Percentiles rank a stretch among this genome's conserved stretches.
Evolutionary conservation across 2,113 vertebrate species (phyloP).

Genomic region (Aldabrachelys gigantea): DNA sequence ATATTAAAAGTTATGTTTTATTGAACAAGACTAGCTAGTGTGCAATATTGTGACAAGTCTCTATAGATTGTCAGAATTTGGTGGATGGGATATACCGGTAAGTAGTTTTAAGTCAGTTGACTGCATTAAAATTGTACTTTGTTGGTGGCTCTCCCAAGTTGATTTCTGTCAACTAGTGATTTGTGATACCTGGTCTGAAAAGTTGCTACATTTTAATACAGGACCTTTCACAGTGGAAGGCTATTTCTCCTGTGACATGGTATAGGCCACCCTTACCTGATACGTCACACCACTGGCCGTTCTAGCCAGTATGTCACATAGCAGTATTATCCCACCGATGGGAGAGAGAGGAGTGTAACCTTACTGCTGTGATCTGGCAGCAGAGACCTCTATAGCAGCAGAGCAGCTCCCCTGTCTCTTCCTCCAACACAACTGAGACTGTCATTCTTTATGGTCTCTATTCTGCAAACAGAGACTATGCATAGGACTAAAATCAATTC

Average conservation of each 20-base stretch:
- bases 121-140: neutral
- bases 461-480: neutral
- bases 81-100: neutral
- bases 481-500: neutral
- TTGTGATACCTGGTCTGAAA: neutral
- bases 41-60: neutral
- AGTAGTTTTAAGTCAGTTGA: neutral
- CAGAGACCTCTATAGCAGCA: neutral
- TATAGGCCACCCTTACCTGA: neutral
- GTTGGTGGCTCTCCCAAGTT: accelerated
- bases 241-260: neutral
- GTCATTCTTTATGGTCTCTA: neutral
- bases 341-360: neutral
- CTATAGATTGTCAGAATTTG: neutral
- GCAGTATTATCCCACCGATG: neutral
- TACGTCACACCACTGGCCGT: neutral
- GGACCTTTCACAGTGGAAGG: neutral
- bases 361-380: neutral
- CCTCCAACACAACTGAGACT: neutral
- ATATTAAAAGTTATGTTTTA: neutral
- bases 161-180: neutral
- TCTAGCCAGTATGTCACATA: neutral
- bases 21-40: neutral
- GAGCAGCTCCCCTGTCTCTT: accelerated
- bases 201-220: neutral